Base-by-base conservation (phyloP, 2,797 vertebrate genomes). In the Furcifer pardalis region DNA sequence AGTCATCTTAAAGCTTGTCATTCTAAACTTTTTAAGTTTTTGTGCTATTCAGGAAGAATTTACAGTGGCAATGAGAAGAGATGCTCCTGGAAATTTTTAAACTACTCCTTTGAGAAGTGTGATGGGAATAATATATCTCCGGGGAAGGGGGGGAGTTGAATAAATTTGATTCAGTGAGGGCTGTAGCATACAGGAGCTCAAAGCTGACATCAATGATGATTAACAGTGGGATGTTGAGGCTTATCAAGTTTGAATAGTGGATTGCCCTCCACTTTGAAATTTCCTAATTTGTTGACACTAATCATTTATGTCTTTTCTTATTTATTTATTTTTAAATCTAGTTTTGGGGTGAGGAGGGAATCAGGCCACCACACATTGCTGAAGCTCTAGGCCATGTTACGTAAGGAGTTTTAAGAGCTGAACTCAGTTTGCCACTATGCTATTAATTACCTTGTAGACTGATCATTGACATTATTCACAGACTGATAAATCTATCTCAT, bases 11-110 rank as follows among this genome's bases (percentile, higher is more conserved):
- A 68, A 9, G 5, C 15, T 62, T 65, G 2, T 84, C 1, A 56
- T 88, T 87, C 76, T 25, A 27, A 40, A 4, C 27, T 32, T 1
- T 56, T 49, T 49, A 49, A 49, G 46, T 19, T 56, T 56, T 19
- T 52, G 7, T n/a, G 27, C 44, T 89, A 32, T 0, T 0, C 77
- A 76, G 81, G 77, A 75, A 79, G 7, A 81, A 82, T 83, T 37
- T 0, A 15, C 68, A 72, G 35, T 42, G 46, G 5, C 73, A 85
- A 19, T 78, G 52, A 83, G 69, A 71, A 30, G 76, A 12, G 37
- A 35, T 59, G 75, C 9, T 77, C 74, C 68, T 81, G 75, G 40
- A 81, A 66, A 83, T 79, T 46, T 83, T 87, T 37, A 5, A 32
- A 21, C 5, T 0, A 75, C 17, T 17, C 13, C 35, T 84, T 84